Evolutionary conservation across 2,888 invertebrate species (phyloP).

Genomic region (Pterostichus niger): DNA sequence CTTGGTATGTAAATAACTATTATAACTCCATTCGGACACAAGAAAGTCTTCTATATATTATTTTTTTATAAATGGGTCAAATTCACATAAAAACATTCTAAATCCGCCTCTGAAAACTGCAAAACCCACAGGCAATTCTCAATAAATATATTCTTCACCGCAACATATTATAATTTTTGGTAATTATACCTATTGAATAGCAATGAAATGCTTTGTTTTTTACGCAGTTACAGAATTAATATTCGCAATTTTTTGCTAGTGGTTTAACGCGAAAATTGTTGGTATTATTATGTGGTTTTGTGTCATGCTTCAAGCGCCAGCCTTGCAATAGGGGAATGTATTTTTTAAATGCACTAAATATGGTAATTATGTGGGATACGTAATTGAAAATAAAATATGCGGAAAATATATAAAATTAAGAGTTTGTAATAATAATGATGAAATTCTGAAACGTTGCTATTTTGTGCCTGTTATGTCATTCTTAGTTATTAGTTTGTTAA

Average conservation of each 20-base stretch:
- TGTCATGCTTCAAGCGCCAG: background rate
- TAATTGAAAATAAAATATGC: too few species aligned
- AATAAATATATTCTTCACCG: background rate
- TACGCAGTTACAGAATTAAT: background rate
- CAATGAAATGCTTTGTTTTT: conserved; percentile 8
- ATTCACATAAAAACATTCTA: too few species aligned
- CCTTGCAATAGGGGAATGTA: background rate
- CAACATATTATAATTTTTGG: conserved; percentile 41
- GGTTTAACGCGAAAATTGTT: background rate
- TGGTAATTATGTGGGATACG: background rate
- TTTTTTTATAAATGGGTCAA: too few species aligned
- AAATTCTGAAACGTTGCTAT: too few species aligned
- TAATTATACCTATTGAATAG: conserved; percentile 45
- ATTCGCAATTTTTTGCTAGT: background rate
- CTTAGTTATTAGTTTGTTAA: too few species aligned
- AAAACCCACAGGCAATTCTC: background rate
- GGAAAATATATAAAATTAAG: too few species aligned
- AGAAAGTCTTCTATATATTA: too few species aligned
- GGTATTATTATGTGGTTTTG: background rate
- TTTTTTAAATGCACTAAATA: background rate
- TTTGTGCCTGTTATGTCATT: too few species aligned
- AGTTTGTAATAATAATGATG: too few species aligned
- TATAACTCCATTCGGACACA: too few species aligned
- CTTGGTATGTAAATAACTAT: too few species aligned
- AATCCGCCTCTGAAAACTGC: background rate